phyloP scores from a whole-genome alignment of 2,888 invertebrate genomes.

The Dioctria rufipes region DNA sequence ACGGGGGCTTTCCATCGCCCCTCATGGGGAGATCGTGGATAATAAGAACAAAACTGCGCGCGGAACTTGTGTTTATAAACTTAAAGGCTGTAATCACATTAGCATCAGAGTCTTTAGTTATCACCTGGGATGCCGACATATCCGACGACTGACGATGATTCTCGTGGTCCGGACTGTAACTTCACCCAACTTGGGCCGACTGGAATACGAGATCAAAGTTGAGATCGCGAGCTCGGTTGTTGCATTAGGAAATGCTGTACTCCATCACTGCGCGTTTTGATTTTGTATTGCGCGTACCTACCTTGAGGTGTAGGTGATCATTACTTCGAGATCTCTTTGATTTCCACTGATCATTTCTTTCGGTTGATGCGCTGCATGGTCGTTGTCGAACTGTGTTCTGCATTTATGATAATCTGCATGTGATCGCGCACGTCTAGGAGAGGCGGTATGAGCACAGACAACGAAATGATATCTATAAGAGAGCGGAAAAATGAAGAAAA shows the following conservation, averaged over 20 bases:
- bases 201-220: conserved; percentile 44
- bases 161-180: neutral
- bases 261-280: neutral
- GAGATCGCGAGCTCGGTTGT: conserved; percentile 60
- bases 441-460: conserved; percentile 43
- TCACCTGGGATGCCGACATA: conserved; percentile 67
- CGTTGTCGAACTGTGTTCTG: conserved; percentile 37
- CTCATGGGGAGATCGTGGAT: conserved; percentile 48
- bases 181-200: neutral
- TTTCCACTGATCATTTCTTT: conserved; percentile 51
- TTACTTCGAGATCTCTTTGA: conserved; percentile 57
- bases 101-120: conserved; percentile 69
- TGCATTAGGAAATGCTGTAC: conserved; percentile 12
- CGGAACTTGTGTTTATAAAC: conserved; percentile 69
- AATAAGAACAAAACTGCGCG: conserved; percentile 58
- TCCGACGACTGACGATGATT: conserved; percentile 35
- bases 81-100: conserved; percentile 72
- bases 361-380: neutral
- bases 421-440: conserved; percentile 58
- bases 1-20: conserved; percentile 10
- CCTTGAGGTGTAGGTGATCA: conserved; percentile 62
- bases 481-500: conserved; percentile 64
- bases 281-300: conserved; percentile 54
- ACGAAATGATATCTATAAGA: conserved; percentile 58
- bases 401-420: conserved; percentile 57